Base-by-base conservation (phyloP, 2,888 invertebrate genomes). In the Marasmarcha lunaedactyla region DNA sequence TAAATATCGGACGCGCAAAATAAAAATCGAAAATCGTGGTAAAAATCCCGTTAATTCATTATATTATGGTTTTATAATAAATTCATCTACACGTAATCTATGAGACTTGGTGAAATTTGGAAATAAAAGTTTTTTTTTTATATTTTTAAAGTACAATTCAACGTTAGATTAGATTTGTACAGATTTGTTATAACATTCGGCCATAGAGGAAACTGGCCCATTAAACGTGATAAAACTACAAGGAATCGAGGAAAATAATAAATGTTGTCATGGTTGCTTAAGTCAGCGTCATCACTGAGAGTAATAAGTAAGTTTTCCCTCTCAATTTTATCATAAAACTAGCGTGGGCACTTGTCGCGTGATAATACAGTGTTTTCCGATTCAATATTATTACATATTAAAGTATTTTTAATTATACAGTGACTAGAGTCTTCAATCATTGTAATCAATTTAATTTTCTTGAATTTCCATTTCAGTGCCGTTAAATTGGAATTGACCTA, bases 261-360 rank as follows among this genome's bases (percentile, higher is more conserved):
- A 14, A 46, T 37, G 11, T 42, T 44, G 3, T 42, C 42, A 10
- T 42, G 42, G 13, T 15, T 15, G 39, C 11, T 26, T 36, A 35
- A 25, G 15, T 13, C 36, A 38, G 44, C 37, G 27, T 35, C 42
- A 30, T 44, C 44, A 14, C 38, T 41, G 7, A 45, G 38, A 39
- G 43, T 40, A 30, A 42, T 36, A 15, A 46, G 38, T 36, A 44
- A 9, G n/a, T 41, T 43, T 42, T 46, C 44, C 26, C 30, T 11
- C 13, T 42, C 43, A 33, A 42, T 27, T 30, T 34, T 35, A 7
- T 46, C 30, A 33, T 10, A 33, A 36, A 36, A 42, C 46, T 42
- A 39, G 25, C 25, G 14, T 13, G 35, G 27, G 25, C n/a, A 35
- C 14, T 39, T 35, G 10, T 35, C 9, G 7, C 12, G 11, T 11